A percentile compares a stretch with the other conserved stretches of the same genome.
These are phyloP conservation scores for Heliconius congener DNA, from an alignment of 1,140 invertebrate genomes.

Conservation along the genomic window DNA sequence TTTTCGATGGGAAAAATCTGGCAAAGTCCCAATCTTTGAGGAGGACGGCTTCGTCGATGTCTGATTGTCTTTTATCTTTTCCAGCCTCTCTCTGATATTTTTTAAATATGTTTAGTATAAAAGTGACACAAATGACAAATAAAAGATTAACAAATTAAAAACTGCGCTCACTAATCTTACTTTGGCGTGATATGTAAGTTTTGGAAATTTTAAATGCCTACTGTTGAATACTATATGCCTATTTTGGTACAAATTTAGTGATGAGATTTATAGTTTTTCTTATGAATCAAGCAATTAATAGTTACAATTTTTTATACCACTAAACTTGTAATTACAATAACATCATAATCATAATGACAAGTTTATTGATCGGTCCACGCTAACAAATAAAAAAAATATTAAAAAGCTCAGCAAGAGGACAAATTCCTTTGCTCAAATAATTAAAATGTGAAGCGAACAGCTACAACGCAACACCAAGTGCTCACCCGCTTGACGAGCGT, in stretches of 20 bases:
- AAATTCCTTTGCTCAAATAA: background rate
- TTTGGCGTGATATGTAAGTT: conserved; percentile 65
- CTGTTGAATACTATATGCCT: background rate
- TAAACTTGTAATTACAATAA: too few species aligned
- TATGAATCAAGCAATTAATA: conserved; percentile 32
- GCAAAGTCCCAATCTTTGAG: conserved; percentile 92
- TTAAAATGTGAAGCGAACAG: background rate
- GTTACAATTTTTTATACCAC: background rate
- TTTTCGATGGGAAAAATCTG: conserved; percentile 87
- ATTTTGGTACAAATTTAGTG: background rate
- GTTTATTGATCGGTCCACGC: conserved; percentile 17
- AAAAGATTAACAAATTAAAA: conserved; percentile 38
- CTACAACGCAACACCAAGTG: background rate
- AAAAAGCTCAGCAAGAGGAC: background rate
- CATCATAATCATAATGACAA: background rate
- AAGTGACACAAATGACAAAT: conserved; percentile 65
- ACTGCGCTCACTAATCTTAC: conserved; percentile 73
- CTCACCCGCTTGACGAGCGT: conserved; percentile 95
- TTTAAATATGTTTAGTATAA: conserved; percentile 71
- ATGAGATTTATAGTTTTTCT: background rate
- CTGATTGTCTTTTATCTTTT: conserved; percentile 76
- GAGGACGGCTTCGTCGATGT: conserved; percentile 87
- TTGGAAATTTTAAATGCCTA: background rate
- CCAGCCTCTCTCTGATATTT: conserved; percentile 74
- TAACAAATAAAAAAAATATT: background rate